Evolutionary conservation across 37 sponge, comb jelly and placozoan species (phyloP).

Genomic region (Aplysina aerophoba): DNA sequence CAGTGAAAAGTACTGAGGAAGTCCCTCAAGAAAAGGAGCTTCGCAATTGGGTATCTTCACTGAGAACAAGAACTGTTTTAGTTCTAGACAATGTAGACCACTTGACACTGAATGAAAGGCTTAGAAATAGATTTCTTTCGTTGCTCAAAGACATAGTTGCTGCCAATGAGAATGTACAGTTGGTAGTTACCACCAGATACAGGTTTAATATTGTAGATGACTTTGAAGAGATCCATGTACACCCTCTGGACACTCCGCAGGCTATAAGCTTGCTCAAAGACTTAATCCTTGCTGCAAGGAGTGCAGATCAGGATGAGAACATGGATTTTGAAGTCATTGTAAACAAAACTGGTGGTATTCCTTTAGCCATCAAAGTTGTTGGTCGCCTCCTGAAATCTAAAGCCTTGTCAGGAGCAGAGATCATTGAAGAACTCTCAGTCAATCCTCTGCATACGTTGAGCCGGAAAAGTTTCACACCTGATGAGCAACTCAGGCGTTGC

Average conservation of each 20-base stretch:
- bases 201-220: background rate
- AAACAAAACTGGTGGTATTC: too few species aligned
- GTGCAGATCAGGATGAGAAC: too few species aligned
- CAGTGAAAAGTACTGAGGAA: background rate
- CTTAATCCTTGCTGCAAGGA: too few species aligned
- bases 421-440: background rate
- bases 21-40: background rate
- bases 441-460: slow-evolving; percentile 1
- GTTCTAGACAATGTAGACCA: background rate
- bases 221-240: slow-evolving; percentile 1
- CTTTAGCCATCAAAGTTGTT: too few species aligned
- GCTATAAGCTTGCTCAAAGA: too few species aligned
- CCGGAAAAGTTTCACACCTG: background rate
- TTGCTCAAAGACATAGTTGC: background rate
- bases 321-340: too few species aligned
- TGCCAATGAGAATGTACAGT: too few species aligned
- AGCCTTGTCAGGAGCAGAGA: background rate
- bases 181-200: too few species aligned
- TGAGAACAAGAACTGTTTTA: background rate
- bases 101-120: background rate
- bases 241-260: too few species aligned
- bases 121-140: background rate
- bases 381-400: background rate
- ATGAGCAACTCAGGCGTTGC: background rate
- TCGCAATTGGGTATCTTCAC: background rate